Conservation (phyloP, 1,140 invertebrate genomes). For the Helicoverpa armigera region DNA sequence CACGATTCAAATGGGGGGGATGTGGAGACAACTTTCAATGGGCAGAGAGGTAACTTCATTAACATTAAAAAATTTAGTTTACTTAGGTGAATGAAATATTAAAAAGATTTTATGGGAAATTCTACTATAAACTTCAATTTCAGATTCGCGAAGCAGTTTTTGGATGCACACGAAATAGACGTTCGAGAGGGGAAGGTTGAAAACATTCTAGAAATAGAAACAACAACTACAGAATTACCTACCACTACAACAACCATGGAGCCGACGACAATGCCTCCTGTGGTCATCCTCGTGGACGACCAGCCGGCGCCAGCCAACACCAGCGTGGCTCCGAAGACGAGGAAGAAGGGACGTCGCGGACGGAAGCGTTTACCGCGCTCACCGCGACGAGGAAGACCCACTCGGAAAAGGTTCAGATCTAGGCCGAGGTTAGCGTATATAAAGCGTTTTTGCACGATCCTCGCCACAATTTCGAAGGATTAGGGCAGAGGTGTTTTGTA, state of each 20-base stretch:
- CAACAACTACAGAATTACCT: conserved; percentile 65
- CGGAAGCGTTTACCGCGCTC: conserved; percentile 76
- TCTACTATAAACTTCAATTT: conserved; percentile 16
- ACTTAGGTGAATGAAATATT: too few relatives aligned
- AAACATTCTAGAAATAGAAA: conserved; percentile 69
- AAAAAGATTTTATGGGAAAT: too few relatives aligned
- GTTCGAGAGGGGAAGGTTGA: conserved; percentile 92
- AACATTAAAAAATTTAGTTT: too few relatives aligned
- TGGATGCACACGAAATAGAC: conserved; percentile 94
- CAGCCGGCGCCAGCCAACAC: conserved; percentile 78
- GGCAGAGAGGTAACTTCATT: conserved; percentile 71
- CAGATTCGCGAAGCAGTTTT: conserved; percentile 92
- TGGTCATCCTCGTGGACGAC: conserved; percentile 82
- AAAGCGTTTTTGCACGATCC: conserved; percentile 25
- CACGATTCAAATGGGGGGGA: conserved; percentile 93
- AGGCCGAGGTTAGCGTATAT: conserved; percentile 58
- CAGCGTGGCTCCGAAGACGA: conserved; percentile 76
- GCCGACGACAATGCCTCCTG: conserved; percentile 69
- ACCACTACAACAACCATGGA: conserved; percentile 62
- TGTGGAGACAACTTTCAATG: conserved; percentile 96
- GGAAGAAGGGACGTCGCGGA: conserved; percentile 73
- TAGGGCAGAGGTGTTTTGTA: conserved; percentile 7
- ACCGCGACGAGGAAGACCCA: conserved; percentile 77
- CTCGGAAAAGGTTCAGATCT: conserved; percentile 83
- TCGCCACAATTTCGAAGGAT: background rate